Conservation (phyloP, 1,140 invertebrate species). For the Scaptomyza pallida region DNA sequence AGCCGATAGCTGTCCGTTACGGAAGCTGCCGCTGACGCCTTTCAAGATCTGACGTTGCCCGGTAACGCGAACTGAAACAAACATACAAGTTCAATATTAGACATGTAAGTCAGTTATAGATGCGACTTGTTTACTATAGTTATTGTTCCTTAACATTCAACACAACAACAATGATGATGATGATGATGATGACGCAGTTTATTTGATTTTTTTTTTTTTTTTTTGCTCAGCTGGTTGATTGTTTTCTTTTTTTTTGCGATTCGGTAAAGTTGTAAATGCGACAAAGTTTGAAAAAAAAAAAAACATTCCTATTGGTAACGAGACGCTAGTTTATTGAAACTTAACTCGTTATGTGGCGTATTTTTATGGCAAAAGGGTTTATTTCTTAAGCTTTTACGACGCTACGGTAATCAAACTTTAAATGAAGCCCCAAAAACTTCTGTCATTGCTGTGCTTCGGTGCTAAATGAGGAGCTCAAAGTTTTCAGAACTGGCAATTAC, state of each 20-base stretch:
- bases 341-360: background rate
- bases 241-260: no score
- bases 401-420: slow-evolving; percentile 12
- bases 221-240: background rate
- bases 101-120: slow-evolving; percentile 9
- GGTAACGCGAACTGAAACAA: slow-evolving; percentile 67
- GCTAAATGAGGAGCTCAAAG: background rate
- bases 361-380: background rate
- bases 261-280: background rate
- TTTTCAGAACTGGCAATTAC: background rate
- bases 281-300: background rate
- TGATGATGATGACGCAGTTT: slow-evolving; percentile 14
- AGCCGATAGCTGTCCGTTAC: slow-evolving; percentile 90
- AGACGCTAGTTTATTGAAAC: background rate
- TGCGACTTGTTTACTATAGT: background rate
- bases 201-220: background rate
- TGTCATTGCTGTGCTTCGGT: no score
- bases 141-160: slow-evolving; percentile 3
- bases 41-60: slow-evolving; percentile 85
- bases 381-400: slow-evolving; percentile 2
- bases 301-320: no score
- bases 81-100: background rate
- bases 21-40: slow-evolving; percentile 88
- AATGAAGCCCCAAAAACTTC: background rate
- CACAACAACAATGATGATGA: slow-evolving; percentile 6